Conservation (phyloP, 2,888 invertebrate species). For the Ferrisia virgata region DNA sequence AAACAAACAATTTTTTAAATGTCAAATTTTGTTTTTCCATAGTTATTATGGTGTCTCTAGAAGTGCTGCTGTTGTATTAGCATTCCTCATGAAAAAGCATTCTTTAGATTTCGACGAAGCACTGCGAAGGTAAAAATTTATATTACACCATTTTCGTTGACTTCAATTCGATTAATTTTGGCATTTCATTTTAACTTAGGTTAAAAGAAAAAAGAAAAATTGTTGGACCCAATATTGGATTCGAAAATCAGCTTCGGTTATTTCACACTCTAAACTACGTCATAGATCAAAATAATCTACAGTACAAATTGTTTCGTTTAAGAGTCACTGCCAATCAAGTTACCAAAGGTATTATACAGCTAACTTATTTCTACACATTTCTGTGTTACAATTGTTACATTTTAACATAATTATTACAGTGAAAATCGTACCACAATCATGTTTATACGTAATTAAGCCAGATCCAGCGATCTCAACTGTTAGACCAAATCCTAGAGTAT, state of each 20-base stretch:
- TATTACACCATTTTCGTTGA: not conserved
- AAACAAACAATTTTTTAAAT: not conserved
- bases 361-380: not conserved
- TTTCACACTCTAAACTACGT: conserved; percentile 74
- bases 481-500: conserved; percentile 77
- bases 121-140: conserved; percentile 56
- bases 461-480: conserved; percentile 74
- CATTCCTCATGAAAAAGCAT: conserved; percentile 83
- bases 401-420: conserved; percentile 56
- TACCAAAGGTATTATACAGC: conserved; percentile 60
- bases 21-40: conserved; percentile 48
- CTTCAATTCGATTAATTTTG: not conserved
- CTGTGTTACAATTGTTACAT: not conserved
- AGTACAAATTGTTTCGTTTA: conserved; percentile 71
- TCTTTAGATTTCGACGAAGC: conserved; percentile 70
- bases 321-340: conserved; percentile 78
- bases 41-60: conserved; percentile 88
- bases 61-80: conserved; percentile 82
- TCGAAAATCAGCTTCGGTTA: conserved; percentile 72
- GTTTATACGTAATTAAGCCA: conserved; percentile 71
- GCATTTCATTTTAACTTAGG: conserved; percentile 50
- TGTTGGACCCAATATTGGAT: conserved; percentile 77
- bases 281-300: conserved; percentile 68
- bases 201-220: conserved; percentile 70
- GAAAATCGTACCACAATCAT: conserved; percentile 77